A percentile compares a stretch with the other conserved stretches of the same genome.
These are phyloP conservation scores for Halocaridina rubra DNA, from an alignment of 2,888 invertebrate genomes.

Conservation along the genomic window DNA sequence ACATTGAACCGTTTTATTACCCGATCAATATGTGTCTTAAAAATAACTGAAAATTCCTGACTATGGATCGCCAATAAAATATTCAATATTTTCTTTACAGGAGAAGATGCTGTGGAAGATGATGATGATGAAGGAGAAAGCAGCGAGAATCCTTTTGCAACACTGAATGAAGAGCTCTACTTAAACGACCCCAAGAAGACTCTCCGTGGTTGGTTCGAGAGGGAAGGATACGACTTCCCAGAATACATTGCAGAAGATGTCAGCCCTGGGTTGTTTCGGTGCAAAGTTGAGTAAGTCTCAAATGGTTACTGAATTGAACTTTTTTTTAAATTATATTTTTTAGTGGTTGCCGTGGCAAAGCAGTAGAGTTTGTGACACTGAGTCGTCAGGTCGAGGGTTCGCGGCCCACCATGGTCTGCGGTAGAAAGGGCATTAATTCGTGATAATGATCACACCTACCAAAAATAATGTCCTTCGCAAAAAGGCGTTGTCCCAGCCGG, in stretches of 20 bases:
- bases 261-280: slow-evolving; percentile 86
- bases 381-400: no score
- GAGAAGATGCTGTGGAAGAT: slow-evolving; percentile 73
- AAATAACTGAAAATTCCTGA: no score
- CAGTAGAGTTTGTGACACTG: no score
- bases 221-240: slow-evolving; percentile 85
- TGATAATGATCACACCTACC: no score
- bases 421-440: no score
- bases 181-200: slow-evolving; percentile 96
- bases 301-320: neutral
- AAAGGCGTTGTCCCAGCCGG: no score
- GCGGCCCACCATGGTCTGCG: no score
- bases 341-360: no score
- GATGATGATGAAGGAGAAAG: slow-evolving; percentile 76
- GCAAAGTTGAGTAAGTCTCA: slow-evolving; percentile 52
- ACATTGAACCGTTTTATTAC: no score
- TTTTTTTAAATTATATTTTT: neutral
- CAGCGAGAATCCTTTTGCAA: slow-evolving; percentile 84
- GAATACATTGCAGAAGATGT: slow-evolving; percentile 89
- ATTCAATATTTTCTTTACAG: neutral
- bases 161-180: slow-evolving; percentile 85
- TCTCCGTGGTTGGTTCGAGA: slow-evolving; percentile 90
- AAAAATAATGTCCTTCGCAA: no score
- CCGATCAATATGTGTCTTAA: no score
- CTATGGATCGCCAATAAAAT: no score